Conservation (phyloP, 2,797 vertebrate genomes). For the Meda fulgida region DNA sequence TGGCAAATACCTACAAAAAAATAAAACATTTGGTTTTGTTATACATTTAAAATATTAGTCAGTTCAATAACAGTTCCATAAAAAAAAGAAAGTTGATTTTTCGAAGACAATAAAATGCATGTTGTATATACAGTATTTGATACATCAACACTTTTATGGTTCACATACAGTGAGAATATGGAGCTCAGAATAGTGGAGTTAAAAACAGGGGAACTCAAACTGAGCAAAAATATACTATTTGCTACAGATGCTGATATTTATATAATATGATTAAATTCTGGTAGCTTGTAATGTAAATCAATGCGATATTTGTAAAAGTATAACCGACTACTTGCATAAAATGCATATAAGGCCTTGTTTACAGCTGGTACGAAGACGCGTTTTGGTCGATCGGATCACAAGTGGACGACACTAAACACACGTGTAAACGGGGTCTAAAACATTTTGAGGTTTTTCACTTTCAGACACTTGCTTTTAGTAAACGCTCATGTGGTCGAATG, state of each 20-base stretch:
- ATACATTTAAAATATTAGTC: neutral
- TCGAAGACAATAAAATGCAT: too few species aligned
- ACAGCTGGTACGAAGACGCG: neutral
- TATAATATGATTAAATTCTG: neutral
- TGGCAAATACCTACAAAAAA: constrained; percentile 89
- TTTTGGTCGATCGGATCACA: neutral
- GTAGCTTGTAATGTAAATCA: neutral
- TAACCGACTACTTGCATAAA: neutral
- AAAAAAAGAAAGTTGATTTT: too few species aligned
- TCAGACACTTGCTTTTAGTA: too few species aligned
- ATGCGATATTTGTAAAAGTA: too few species aligned
- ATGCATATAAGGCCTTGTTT: too few species aligned
- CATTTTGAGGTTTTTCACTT: neutral
- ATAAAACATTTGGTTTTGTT: neutral
- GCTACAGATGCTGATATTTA: neutral
- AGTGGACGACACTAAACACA: neutral
- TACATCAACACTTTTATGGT: neutral
- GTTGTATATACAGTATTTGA: too few species aligned
- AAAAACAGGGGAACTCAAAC: too few species aligned
- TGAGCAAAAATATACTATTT: neutral
- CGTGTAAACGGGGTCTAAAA: too few species aligned
- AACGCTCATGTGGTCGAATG: too few species aligned
- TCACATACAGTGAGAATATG: neutral
- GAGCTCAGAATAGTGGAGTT: neutral
- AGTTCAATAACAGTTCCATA: too few species aligned